Conservation (phyloP, 2,797 vertebrate genomes). For the Myotis myotis region DNA sequence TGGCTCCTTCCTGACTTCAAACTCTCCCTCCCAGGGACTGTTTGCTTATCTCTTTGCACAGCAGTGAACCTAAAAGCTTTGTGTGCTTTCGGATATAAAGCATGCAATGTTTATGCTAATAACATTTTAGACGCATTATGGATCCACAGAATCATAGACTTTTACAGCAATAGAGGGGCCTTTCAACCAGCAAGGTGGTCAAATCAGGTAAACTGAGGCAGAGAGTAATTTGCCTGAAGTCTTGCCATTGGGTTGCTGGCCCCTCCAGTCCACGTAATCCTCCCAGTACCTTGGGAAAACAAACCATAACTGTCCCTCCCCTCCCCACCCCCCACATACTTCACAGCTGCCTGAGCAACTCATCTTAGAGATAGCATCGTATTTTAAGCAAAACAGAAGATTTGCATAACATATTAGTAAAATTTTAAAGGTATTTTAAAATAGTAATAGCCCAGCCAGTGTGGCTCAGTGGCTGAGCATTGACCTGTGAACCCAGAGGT, state of each 20-base stretch:
- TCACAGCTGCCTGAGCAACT: neutral
- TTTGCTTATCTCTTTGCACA: neutral
- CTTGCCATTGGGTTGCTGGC: neutral
- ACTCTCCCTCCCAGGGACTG: neutral
- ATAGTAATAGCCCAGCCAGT: neutral
- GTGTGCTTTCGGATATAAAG: neutral
- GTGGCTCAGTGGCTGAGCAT: too few species aligned
- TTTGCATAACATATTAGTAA: neutral
- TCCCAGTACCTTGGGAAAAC: neutral
- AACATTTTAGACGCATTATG: neutral
- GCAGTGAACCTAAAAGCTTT: neutral
- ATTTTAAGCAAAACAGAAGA: neutral
- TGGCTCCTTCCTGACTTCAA: neutral
- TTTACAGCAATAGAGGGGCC: neutral
- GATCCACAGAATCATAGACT: neutral
- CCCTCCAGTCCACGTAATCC: neutral
- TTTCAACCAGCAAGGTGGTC: neutral
- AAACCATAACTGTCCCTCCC: neutral
- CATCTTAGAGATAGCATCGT: neutral
- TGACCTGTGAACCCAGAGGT: too few species aligned
- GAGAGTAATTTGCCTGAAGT: neutral
- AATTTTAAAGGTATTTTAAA: neutral
- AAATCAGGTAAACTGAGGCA: neutral
- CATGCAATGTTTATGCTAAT: neutral
- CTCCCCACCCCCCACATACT: neutral